Evolutionary conservation across 30 jellyfish, hydroid and myxozoan genomes (phyloP).

Genomic region (Aurelia sp.): DNA sequence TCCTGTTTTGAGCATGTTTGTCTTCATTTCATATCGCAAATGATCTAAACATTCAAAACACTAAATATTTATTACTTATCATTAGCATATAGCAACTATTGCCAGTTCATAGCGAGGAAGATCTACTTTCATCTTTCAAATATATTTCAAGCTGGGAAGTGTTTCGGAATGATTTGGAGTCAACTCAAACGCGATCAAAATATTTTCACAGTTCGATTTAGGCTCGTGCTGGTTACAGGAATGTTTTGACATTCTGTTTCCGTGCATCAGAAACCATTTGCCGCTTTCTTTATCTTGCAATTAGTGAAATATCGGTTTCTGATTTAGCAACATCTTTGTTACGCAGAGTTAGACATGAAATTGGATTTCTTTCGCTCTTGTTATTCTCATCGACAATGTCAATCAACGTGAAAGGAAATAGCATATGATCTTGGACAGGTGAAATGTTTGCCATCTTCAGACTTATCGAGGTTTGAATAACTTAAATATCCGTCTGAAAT

Average conservation of each 20-base stretch:
- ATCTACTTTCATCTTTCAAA: too few relatives aligned
- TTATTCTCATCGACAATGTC: too few relatives aligned
- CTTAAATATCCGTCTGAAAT: too few relatives aligned
- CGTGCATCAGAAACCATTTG: background rate
- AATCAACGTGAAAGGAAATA: too few relatives aligned
- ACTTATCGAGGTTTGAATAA: background rate
- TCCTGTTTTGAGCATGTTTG: conserved; percentile 15
- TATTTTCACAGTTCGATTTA: background rate
- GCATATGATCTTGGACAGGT: conserved; percentile 4
- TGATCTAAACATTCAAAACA: too few relatives aligned
- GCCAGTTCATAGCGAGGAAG: too few relatives aligned
- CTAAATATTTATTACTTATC: too few relatives aligned
- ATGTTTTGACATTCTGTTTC: background rate
- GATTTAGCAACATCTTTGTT: background rate
- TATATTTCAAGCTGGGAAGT: too few relatives aligned
- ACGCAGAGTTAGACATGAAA: background rate
- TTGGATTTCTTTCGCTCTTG: background rate
- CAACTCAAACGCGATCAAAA: background rate
- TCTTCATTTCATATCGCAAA: background rate
- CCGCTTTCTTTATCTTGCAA: background rate
- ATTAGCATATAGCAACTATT: too few relatives aligned
- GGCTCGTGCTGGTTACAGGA: background rate
- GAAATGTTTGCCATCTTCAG: conserved; percentile 5
- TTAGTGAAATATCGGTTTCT: background rate
- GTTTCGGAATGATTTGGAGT: too few relatives aligned